These are phyloP conservation scores for Macropodus opercularis DNA, from an alignment of 2,797 vertebrate genomes.

Conservation along the genomic window DNA sequence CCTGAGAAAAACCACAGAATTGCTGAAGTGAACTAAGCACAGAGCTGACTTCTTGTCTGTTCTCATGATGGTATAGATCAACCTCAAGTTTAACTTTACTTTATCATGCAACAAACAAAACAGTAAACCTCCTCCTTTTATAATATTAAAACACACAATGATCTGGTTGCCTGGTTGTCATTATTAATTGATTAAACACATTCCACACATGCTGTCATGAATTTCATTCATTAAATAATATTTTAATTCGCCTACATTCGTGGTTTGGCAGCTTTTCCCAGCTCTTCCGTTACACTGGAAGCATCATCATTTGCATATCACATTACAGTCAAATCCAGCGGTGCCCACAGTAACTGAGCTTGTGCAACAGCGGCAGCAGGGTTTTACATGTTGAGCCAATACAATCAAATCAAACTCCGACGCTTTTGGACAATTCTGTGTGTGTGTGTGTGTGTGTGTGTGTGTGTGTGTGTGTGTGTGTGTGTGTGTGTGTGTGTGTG, in stretches of 20 bases:
- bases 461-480: not conserved
- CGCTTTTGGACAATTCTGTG: not conserved
- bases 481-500: not conserved
- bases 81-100: not conserved
- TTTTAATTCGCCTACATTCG: not conserved
- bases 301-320: constrained; percentile 47
- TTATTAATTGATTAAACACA: not conserved
- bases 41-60: not conserved
- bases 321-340: constrained; percentile 55
- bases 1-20: constrained; percentile 14
- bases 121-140: not conserved
- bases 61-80: not conserved
- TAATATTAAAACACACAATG: constrained; percentile 8
- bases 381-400: constrained; percentile 55
- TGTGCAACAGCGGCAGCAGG: constrained; percentile 17
- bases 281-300: not conserved
- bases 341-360: constrained; percentile 12
- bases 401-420: constrained; percentile 28
- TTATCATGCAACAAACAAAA: not conserved
- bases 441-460: not conserved
- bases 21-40: not conserved
- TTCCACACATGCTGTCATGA: not conserved
- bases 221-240: not conserved
- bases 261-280: not conserved
- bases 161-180: no score